phyloP scores from a whole-genome alignment of 2,113 vertebrate genomes.

The Eubucco bourcierii region DNA sequence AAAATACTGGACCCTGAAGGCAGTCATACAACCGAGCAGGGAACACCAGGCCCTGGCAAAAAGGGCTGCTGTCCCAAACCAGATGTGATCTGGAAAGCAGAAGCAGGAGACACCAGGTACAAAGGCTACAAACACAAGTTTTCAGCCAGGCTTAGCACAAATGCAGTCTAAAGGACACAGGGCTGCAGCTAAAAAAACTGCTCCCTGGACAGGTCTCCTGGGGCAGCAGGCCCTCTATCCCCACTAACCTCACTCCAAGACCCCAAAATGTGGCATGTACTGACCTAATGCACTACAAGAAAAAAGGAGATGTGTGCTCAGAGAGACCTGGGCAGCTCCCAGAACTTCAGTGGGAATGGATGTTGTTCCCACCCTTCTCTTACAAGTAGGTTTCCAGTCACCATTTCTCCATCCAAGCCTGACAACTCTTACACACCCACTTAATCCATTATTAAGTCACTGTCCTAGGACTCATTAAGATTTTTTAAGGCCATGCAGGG shows the following conservation, averaged over 20 bases:
- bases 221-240: accelerated
- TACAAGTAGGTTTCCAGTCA: background rate
- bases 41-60: accelerated
- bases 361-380: background rate
- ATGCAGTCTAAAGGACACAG: background rate
- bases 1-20: background rate
- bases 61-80: background rate
- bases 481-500: background rate
- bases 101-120: background rate
- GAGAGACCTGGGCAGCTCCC: background rate
- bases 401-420: background rate
- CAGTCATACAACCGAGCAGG: background rate
- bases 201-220: no score
- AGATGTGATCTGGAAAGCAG: accelerated
- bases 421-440: background rate
- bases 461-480: background rate
- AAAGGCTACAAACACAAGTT: background rate
- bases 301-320: accelerated
- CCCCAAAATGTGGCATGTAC: accelerated
- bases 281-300: background rate
- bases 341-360: accelerated
- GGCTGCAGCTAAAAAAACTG: background rate
- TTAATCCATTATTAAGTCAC: background rate
- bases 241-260: background rate
- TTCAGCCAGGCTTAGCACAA: background rate